phyloP scores from a whole-genome alignment of 2,888 invertebrate genomes.

The Drosophila algonquin region DNA sequence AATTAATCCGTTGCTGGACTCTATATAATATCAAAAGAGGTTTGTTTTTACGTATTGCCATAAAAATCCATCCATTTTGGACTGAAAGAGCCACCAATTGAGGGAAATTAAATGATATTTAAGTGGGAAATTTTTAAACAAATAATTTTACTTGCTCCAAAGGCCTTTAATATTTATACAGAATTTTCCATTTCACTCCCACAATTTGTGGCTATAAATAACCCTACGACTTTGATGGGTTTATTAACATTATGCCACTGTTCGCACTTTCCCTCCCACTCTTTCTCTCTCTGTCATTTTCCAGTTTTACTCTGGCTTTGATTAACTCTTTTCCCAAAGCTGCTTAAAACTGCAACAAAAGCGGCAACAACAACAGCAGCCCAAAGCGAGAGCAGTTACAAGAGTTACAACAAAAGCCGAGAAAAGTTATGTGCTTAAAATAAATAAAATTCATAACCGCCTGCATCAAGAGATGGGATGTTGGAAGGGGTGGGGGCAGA shows the following conservation, averaged over 20 bases:
- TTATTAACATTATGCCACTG: constrained; percentile 37
- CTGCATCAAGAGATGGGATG: constrained; percentile 31
- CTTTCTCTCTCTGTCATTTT: not conserved
- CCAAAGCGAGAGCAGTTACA: constrained; percentile 47
- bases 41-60: too few species aligned
- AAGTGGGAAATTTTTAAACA: not conserved
- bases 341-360: constrained; percentile 69
- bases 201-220: constrained; percentile 15
- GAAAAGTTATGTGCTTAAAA: constrained; percentile 67
- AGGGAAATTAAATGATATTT: not conserved
- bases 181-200: constrained; percentile 3
- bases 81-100: not conserved
- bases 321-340: constrained; percentile 71
- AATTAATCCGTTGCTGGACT: constrained; percentile 25
- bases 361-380: constrained; percentile 30
- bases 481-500: not conserved
- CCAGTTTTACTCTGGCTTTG: constrained; percentile 40
- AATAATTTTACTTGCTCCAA: not conserved
- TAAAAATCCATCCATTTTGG: too few species aligned
- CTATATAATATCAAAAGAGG: not conserved
- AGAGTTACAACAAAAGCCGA: constrained; percentile 48
- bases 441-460: constrained; percentile 73
- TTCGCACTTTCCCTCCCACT: not conserved
- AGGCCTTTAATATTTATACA: constrained; percentile 7
- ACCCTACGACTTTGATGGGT: constrained; percentile 29